phyloP scores from a whole-genome alignment of 2,888 invertebrate genomes.

The Cantharis nigra region DNA sequence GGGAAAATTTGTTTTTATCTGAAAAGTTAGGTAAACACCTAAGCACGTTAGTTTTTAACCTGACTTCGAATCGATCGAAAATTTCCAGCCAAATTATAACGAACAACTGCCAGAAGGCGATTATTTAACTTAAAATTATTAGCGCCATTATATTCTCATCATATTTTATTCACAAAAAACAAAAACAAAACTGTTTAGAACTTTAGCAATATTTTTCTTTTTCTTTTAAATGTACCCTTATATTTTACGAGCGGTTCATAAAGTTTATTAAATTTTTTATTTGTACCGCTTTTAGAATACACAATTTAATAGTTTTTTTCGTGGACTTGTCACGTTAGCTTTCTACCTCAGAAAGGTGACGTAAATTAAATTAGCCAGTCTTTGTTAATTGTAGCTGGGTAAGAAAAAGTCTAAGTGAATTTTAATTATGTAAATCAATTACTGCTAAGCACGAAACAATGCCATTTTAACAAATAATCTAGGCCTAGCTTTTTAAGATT shows the following conservation, averaged over 20 bases:
- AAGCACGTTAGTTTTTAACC: neutral
- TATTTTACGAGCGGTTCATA: constrained; percentile 34
- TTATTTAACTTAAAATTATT: neutral
- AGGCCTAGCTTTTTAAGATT: neutral
- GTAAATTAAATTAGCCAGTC: neutral
- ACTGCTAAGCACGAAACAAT: neutral
- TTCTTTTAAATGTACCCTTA: constrained; percentile 32
- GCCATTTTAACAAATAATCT: neutral
- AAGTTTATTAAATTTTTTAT: constrained; percentile 35
- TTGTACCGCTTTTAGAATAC: constrained; percentile 13
- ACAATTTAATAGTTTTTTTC: constrained; percentile 15
- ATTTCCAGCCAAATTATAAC: neutral
- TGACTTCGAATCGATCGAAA: neutral
- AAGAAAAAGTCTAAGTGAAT: neutral
- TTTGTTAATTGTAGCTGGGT: neutral
- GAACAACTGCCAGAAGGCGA: neutral
- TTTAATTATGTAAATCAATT: neutral
- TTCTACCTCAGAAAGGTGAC: neutral
- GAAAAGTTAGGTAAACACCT: neutral
- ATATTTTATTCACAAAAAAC: constrained; percentile 29
- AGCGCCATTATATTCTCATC: neutral
- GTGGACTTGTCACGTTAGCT: neutral
- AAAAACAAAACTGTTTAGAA: constrained; percentile 37
- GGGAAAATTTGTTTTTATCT: too few relatives aligned
- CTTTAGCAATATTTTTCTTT: constrained; percentile 24